Percentiles rank a stretch among this genome's conserved stretches.
Conservation (phyloP, 2,113 vertebrate species). For the Catharus minimus region DNA sequence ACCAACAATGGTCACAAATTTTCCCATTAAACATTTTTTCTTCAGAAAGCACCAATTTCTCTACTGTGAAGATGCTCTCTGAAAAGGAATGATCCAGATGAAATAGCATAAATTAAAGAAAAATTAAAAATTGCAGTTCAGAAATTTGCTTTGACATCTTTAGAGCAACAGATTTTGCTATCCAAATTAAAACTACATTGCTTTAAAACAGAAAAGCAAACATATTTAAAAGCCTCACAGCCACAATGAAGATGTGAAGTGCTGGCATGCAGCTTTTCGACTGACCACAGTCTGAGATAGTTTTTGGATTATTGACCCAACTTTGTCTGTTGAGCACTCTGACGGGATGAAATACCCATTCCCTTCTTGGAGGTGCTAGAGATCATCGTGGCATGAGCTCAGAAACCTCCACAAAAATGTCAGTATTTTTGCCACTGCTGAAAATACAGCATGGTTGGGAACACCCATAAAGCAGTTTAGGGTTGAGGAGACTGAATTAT, state of each 20-base stretch:
- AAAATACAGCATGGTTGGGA: background rate
- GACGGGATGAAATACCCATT: background rate
- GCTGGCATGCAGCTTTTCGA: background rate
- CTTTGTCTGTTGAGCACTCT: background rate
- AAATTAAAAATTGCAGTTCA: background rate
- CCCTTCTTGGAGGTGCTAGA: background rate
- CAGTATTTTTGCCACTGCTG: background rate
- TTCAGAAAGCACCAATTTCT: background rate
- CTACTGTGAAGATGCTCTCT: background rate
- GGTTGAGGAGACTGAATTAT: background rate
- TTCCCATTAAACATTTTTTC: background rate
- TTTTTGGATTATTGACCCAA: background rate
- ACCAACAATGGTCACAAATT: background rate
- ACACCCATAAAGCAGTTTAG: background rate
- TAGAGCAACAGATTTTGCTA: background rate
- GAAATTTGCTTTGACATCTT: background rate
- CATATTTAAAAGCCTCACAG: background rate
- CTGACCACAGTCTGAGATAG: background rate
- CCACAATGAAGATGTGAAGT: background rate
- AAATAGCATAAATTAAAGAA: background rate
- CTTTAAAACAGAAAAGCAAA: background rate
- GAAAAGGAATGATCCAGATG: background rate
- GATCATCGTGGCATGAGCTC: background rate
- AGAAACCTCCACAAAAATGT: background rate
- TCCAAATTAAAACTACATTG: background rate